These are phyloP conservation scores for Omphaloscelis lunosa DNA, from an alignment of 2,888 invertebrate genomes.

Conservation along the genomic window DNA sequence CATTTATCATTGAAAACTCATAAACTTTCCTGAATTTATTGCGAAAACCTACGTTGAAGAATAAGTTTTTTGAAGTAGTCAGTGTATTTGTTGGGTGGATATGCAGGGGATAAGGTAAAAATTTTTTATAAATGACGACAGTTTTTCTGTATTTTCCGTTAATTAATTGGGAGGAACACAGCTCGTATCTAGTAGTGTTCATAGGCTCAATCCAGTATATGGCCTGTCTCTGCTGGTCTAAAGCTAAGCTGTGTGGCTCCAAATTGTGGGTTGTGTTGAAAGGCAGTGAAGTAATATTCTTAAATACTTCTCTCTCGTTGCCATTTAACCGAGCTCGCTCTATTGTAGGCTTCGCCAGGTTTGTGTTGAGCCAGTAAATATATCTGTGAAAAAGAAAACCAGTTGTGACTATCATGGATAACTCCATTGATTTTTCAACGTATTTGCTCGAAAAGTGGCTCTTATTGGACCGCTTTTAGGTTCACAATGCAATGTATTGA, in stretches of 20 bases:
- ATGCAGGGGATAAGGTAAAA: no score
- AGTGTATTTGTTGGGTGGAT: no score
- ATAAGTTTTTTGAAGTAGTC: no score
- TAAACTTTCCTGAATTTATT: no score
- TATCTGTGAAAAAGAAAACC: slow-evolving; percentile 85
- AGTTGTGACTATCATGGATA: neutral
- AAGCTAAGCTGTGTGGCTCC: neutral
- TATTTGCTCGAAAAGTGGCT: neutral
- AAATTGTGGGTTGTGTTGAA: neutral
- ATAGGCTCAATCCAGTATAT: neutral
- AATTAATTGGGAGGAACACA: no score
- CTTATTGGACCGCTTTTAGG: neutral
- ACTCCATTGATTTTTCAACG: no score
- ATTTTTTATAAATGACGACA: no score
- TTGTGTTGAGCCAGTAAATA: slow-evolving; percentile 96
- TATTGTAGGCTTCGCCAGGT: slow-evolving; percentile 92
- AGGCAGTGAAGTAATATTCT: neutral
- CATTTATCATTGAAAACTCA: no score
- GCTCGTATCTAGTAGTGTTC: no score
- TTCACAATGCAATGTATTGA: neutral
- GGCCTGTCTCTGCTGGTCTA: neutral
- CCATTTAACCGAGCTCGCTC: slow-evolving; percentile 91
- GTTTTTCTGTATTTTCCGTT: no score
- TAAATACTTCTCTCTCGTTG: slow-evolving; percentile 62
- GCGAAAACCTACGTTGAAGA: no score